These are phyloP conservation scores for Pteropus rufus DNA, from an alignment of 2,797 vertebrate species.

Conservation along the genomic window DNA sequence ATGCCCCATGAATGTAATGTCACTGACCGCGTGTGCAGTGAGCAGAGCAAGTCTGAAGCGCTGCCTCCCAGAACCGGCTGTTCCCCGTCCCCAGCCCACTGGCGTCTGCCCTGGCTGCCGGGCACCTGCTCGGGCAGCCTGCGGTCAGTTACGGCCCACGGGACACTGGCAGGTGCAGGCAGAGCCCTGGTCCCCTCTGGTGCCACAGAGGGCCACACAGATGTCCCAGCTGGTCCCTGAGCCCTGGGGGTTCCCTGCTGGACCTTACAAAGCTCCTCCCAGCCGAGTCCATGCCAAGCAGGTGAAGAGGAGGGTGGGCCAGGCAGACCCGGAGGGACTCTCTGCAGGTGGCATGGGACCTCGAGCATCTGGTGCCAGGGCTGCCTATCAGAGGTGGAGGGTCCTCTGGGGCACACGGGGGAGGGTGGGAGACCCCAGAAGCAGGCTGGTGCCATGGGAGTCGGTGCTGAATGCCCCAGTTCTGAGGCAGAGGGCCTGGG, in stretches of 20 bases:
- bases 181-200: not conserved
- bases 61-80: rapidly evolving
- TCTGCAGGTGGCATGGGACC: rapidly evolving
- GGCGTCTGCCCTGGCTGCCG: not conserved
- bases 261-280: not conserved
- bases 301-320: not conserved
- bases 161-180: not conserved
- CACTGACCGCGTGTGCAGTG: not conserved
- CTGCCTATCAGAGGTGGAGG: rapidly evolving
- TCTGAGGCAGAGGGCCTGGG: not conserved
- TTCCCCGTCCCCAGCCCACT: rapidly evolving
- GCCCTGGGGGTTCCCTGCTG: not conserved
- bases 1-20: rapidly evolving
- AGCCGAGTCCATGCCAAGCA: rapidly evolving
- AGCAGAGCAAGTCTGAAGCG: rapidly evolving
- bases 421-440: not conserved
- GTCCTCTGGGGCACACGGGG: not conserved
- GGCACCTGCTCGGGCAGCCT: not conserved
- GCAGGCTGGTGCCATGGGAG: not conserved
- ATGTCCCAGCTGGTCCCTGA: not conserved
- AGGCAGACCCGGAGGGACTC: not conserved
- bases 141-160: rapidly evolving
- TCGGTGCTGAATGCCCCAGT: rapidly evolving
- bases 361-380: not conserved
- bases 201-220: not conserved